Percentiles rank a stretch among this genome's conserved stretches.
phyloP scores from a whole-genome alignment of 2,797 vertebrate species.

The Lepus oiostolus region DNA sequence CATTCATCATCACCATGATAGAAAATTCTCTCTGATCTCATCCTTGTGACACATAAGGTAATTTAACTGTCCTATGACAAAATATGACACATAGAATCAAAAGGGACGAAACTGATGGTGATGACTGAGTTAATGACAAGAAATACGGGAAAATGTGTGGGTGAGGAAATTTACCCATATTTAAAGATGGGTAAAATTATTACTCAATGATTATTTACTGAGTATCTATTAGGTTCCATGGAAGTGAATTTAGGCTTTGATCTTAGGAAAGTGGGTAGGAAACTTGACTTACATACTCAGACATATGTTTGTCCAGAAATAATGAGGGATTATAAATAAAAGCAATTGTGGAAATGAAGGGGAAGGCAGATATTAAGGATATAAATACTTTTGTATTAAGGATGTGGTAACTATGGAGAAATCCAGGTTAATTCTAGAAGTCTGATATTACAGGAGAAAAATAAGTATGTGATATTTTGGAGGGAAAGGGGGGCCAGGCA shows the following conservation, averaged over 20 bases:
- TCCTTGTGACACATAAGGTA: not conserved
- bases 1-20: not conserved
- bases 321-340: slow-evolving; percentile 3
- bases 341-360: not conserved
- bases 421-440: not conserved
- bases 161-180: not conserved
- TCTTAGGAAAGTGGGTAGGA: not conserved
- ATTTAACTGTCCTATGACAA: slow-evolving; percentile 35
- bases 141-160: slow-evolving; percentile 13
- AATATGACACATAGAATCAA: slow-evolving; percentile 13
- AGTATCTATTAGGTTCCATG: not conserved
- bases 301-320: not conserved
- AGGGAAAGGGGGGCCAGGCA: not conserved
- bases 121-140: not conserved
- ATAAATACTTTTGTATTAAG: not conserved
- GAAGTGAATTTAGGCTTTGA: not conserved
- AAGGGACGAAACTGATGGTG: not conserved
- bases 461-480: not conserved
- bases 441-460: not conserved
- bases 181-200: slow-evolving; percentile 38
- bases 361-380: not conserved
- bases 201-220: slow-evolving; percentile 10
- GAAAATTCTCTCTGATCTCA: slow-evolving; percentile 63
- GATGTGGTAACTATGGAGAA: not conserved
- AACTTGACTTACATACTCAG: not conserved